Base-by-base conservation (phyloP, 2,797 vertebrate species). In the Syngnathus acus region DNA sequence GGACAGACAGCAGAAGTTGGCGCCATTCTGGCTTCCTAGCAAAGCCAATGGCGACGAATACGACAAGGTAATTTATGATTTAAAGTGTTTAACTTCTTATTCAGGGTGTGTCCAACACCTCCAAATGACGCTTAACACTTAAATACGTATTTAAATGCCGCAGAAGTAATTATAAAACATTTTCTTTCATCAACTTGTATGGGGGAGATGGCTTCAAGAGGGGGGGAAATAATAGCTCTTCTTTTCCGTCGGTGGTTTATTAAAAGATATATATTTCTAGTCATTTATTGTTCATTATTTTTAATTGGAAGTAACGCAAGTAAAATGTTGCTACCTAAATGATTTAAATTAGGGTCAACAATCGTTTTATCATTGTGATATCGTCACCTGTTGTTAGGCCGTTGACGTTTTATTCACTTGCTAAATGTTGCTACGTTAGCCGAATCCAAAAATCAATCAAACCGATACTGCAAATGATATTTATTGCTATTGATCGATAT, bases 1-100 rank as follows among this genome's bases (percentile, higher is more conserved):
- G 11, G 0, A 64, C 65, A 14, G 0, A 64, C 76, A 82, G 74
- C 71, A 73, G 53, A 62, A 51, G 17, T 51, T 51, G 16, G 4
- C 17, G 57, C n/a, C 50, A 21, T 53, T n/a, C 58, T 39, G 9
- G 4, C 11, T 9, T 60, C 23, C 5, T 17, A 13, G 9, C 0
- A 10, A 6, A 32, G 26, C 7, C 2, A 3, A 1, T 57, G 54
- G 54, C 1, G 9, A n/a, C 8, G n/a, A 53, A 4, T 21, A 19
- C 3, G 19, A 16, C 9, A 19, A 59, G 37, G 32, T 37, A 37
- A 57, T 16, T 57, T 3, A 9, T 11, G 3, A 19, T 19, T 19
- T 5, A 39, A 59, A 9, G 2, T 51, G 6, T 32, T 21, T 21
- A 21, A n/a, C n/a, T 53, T 21, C n/a, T 53, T 9, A 53, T 53